Percentiles rank a stretch among this genome's conserved stretches.
phyloP scores from a whole-genome alignment of 1,140 invertebrate genomes.

The Ceratosolen solmsi region DNA sequence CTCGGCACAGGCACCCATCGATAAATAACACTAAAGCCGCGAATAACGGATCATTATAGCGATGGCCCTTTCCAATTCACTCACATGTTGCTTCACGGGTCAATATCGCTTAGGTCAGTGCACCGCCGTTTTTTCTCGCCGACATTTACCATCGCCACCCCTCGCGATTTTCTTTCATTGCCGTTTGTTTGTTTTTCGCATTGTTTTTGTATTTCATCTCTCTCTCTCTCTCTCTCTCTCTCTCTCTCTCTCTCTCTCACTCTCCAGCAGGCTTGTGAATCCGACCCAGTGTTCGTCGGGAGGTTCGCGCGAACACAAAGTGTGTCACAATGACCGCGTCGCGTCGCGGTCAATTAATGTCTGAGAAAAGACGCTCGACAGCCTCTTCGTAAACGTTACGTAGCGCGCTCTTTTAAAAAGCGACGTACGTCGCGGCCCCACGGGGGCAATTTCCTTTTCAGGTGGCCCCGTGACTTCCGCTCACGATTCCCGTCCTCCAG shows the following conservation, averaged over 20 bases:
- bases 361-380: conserved; percentile 7
- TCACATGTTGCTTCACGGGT: too few species aligned
- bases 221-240: too few species aligned
- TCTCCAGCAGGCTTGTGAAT: too few species aligned
- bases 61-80: background rate
- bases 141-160: background rate
- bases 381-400: background rate
- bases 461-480: conserved; percentile 30
- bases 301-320: conserved; percentile 40
- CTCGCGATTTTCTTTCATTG: too few species aligned
- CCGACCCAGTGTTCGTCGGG: too few species aligned
- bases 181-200: too few species aligned
- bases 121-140: background rate
- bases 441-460: conserved; percentile 50
- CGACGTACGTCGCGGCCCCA: background rate
- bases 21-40: background rate
- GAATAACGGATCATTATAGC: background rate
- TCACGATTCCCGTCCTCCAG: background rate
- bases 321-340: conserved; percentile 52
- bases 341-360: conserved; percentile 60
- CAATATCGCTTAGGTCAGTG: too few species aligned
- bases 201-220: too few species aligned
- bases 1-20: too few species aligned
- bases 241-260: too few species aligned
- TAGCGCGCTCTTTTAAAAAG: conserved; percentile 3